phyloP scores from a whole-genome alignment of 2,113 vertebrate genomes.

The Lepus timidus region DNA sequence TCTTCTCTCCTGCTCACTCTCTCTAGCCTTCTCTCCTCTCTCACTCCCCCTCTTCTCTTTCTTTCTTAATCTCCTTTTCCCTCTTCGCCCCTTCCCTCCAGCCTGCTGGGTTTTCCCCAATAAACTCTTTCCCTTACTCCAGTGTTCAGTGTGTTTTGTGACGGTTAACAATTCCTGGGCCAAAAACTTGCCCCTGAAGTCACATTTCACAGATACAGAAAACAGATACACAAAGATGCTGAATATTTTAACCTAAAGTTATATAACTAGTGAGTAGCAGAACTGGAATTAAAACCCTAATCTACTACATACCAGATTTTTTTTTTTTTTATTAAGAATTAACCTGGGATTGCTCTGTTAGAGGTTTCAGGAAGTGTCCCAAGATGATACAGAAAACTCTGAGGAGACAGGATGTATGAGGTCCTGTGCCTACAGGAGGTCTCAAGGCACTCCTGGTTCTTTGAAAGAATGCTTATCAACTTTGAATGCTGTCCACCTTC shows the following conservation, averaged over 20 bases:
- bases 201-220: slow-evolving; percentile 8
- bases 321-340: background rate
- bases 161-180: background rate
- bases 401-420: background rate
- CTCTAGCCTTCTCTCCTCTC: too few species aligned
- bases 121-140: too few species aligned
- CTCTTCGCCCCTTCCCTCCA: too few species aligned
- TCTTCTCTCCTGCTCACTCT: too few species aligned
- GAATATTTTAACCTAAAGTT: background rate
- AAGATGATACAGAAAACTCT: background rate
- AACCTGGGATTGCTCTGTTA: background rate
- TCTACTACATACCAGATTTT: background rate
- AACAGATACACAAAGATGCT: background rate
- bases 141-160: too few species aligned
- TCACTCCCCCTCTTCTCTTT: too few species aligned
- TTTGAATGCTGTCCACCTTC: background rate
- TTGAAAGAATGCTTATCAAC: background rate
- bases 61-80: too few species aligned
- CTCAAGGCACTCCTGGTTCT: background rate
- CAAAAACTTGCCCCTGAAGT: background rate
- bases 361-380: background rate
- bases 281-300: slow-evolving; percentile 1
- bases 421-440: background rate
- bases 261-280: background rate
- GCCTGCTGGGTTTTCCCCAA: too few species aligned